Base-by-base conservation (phyloP, 1,140 invertebrate species). In the Calliphora vicina region DNA sequence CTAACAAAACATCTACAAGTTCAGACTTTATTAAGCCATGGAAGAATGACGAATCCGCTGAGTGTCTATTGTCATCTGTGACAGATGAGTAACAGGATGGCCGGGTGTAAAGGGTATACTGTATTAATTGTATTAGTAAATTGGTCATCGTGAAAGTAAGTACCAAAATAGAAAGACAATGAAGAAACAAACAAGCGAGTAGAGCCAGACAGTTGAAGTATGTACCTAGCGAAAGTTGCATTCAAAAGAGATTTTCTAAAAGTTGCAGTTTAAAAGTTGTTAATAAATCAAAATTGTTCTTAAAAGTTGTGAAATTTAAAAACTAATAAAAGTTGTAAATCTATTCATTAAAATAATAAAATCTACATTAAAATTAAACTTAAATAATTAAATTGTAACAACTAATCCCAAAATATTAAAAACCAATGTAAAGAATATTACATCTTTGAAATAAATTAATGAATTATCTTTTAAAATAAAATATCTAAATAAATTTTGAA, bases 71-170 rank as follows among this genome's bases (percentile, higher is more conserved):
- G 1, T 76, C 42, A 43, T 80, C 76, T 35, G 76, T 27, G 35
- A 80, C 76, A 35, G 76, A 80, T 17, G 42, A 80, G 4, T 12
- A 42, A 13, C 42, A n/a, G 76, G 42, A 80, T 80, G 76, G 76
- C 76, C 29, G 76, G 43, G 43, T 45, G 76, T 80, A 80, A 80
- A 35, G 3, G 29, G 67, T 9, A 23, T 10, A 8, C 67, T 0
- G 0, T 8, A 72, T 23, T 25, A 20, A 10, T 57, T n/a, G 45
- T 29, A 29, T 29, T 29, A 29, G 29, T 29, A 29, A 29, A 29
- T 2, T 29, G 29, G 29, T 29, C 29, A 29, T 29, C 29, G 29
- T 29, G 29, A 3, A 29, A 29, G 29, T 29, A 29, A 29, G 29
- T 29, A 29, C 29, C 29, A 29, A 29, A 29, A 29, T 29, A 29